These are phyloP conservation scores for Amia ocellicauda DNA, from an alignment of 2,113 vertebrate species.

Conservation along the genomic window DNA sequence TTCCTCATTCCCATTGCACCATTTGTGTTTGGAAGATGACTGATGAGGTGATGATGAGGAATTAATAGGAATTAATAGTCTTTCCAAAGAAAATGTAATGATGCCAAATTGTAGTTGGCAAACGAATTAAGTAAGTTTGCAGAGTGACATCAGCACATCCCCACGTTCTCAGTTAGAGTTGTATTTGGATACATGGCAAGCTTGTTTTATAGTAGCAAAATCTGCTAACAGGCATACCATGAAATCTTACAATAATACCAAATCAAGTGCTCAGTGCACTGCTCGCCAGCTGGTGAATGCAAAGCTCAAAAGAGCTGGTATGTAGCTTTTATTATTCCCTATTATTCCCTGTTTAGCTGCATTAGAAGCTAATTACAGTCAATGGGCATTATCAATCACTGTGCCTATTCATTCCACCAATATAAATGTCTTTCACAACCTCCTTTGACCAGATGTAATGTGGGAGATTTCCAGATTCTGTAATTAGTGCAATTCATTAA, in stretches of 20 bases:
- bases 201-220: background rate
- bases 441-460: background rate
- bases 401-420: background rate
- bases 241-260: background rate
- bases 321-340: background rate
- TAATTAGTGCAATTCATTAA: background rate
- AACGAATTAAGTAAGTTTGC: too few relatives aligned
- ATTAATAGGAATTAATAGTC: too few relatives aligned
- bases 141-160: too few relatives aligned
- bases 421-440: slow-evolving; percentile 3
- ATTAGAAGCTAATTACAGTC: slow-evolving; percentile 4
- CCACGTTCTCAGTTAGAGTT: too few relatives aligned
- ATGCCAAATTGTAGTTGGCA: too few relatives aligned
- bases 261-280: background rate
- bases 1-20: too few relatives aligned
- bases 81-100: too few relatives aligned
- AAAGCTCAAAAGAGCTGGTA: background rate
- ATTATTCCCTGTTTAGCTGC: background rate
- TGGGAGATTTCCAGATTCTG: background rate
- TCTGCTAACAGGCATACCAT: background rate
- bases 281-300: background rate
- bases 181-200: too few relatives aligned
- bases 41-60: too few relatives aligned
- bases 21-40: too few relatives aligned
- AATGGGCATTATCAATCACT: slow-evolving; percentile 3